Evolutionary conservation across 2,797 vertebrate genomes (phyloP).

Genomic region (Typhlichthys eigenmanni): DNA sequence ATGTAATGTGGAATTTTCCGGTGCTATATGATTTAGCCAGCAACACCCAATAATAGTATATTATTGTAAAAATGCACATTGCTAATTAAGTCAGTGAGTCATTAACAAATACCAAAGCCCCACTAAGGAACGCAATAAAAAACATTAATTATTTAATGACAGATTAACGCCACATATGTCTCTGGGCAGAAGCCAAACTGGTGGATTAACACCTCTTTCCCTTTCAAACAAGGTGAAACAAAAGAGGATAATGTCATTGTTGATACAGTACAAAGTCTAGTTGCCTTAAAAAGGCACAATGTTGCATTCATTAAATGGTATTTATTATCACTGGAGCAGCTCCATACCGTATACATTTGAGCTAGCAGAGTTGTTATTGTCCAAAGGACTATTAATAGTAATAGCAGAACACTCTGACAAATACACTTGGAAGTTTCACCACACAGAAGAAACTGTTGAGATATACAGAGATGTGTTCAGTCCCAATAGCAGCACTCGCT

Average conservation of each 20-base stretch:
- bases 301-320: slow-evolving; percentile 7
- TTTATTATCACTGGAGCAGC: slow-evolving; percentile 8
- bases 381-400: background rate
- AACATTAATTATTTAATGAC: slow-evolving; percentile 33
- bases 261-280: slow-evolving; percentile 28
- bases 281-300: slow-evolving; percentile 11
- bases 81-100: background rate
- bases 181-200: slow-evolving; percentile 48
- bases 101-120: slow-evolving; percentile 32
- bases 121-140: slow-evolving; percentile 33
- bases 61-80: background rate
- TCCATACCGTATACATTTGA: slow-evolving; percentile 13
- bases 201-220: slow-evolving; percentile 61
- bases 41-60: background rate
- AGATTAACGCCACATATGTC: slow-evolving; percentile 41
- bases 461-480: slow-evolving; percentile 2
- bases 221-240: slow-evolving; percentile 38
- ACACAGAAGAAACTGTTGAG: background rate
- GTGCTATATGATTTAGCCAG: slow-evolving; percentile 20
- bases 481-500: slow-evolving; percentile 6
- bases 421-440: background rate
- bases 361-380: slow-evolving; percentile 10
- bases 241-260: slow-evolving; percentile 13
- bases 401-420: too few relatives aligned
- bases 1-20: slow-evolving; percentile 17